Conservation (phyloP, 1,140 invertebrate species). For the Batillaria attramentaria region DNA sequence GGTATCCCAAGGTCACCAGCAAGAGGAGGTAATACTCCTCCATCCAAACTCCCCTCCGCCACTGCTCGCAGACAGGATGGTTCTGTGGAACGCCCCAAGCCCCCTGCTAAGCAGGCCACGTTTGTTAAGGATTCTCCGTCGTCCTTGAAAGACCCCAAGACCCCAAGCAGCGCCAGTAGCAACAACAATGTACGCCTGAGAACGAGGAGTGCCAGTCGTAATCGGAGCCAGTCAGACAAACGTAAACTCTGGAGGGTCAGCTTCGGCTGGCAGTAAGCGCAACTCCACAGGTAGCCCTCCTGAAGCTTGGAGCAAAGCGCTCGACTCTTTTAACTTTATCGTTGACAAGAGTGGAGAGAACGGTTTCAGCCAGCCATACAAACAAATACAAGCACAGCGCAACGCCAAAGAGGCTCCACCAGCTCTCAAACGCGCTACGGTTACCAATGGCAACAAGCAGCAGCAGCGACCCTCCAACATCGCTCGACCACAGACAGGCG, state of each 20-base stretch:
- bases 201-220: conserved; percentile 3
- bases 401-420: conserved; percentile 34
- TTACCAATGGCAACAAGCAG: background rate
- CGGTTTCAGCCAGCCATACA: conserved; percentile 29
- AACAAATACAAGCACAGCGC: conserved; percentile 41
- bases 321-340: conserved; percentile 47
- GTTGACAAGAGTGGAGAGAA: conserved; percentile 42
- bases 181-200: conserved; percentile 15
- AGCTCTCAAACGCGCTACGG: conserved; percentile 24
- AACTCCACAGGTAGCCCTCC: conserved; percentile 42
- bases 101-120: conserved; percentile 82
- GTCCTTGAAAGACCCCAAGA: too few relatives aligned
- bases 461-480: conserved; percentile 28
- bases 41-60: conserved; percentile 39
- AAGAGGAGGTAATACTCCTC: conserved; percentile 28
- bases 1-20: conserved; percentile 25
- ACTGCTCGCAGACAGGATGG: conserved; percentile 29
- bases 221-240: conserved; percentile 11
- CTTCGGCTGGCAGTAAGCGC: conserved; percentile 33
- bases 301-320: conserved; percentile 54
- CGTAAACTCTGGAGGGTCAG: conserved; percentile 34
- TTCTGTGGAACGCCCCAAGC: conserved; percentile 52
- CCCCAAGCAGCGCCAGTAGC: conserved; percentile 19
- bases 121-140: conserved; percentile 84
- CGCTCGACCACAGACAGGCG: conserved; percentile 11